Evolutionary conservation across 2,113 vertebrate species (phyloP), one percentile per base, ranked within the genome.

Genomic region (Oryzias curvinotus): DNA sequence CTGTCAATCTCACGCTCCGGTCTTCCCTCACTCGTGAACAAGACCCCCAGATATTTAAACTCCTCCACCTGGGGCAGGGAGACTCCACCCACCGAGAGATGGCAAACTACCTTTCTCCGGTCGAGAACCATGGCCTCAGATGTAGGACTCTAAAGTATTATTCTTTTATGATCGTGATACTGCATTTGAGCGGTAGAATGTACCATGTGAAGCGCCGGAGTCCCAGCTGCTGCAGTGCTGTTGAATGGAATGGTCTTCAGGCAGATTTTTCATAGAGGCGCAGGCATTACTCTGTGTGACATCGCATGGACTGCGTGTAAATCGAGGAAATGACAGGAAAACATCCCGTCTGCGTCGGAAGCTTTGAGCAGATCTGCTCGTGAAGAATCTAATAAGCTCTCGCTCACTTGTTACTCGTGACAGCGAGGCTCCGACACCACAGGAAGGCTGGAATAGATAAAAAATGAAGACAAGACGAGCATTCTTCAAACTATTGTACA

Each of bases 361-460:
- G 53, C 67, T 52, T 67, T 55, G 44, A 67, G 67, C 52, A 65
- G 52, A 73, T 72, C 59, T 43, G 57, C 73, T 67, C 55, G 78
- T 75, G 73, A 80, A 77, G 54, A 58, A 60, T 75, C 58, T 80
- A 82, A 87, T 84, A 77, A 83, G 79, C 73, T 68, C 80, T 65
- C 66, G 71, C 41, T 72, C 69, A 48, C 74, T 77, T 52, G 68
- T 88, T 71, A 58, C 60, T 72, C 52, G 43, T 75, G 67, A 74
- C 67, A 63, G 75, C 17, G 12, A 42, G 51, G 45, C 72, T 73
- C 74, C 54, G 62, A 52, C 61, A 6, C 76, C 51, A 45, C 69
- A 55, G 75, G 65, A 68, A 68, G 46, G 74, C 65, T 67, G 65
- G 68, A 74, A 77, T 68, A 49, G 58, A 74, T 75, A 59, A 81